Evolutionary conservation across 1,140 invertebrate species (phyloP), one percentile per base, ranked within the genome.

Genomic region (Papilio xuthus): DNA sequence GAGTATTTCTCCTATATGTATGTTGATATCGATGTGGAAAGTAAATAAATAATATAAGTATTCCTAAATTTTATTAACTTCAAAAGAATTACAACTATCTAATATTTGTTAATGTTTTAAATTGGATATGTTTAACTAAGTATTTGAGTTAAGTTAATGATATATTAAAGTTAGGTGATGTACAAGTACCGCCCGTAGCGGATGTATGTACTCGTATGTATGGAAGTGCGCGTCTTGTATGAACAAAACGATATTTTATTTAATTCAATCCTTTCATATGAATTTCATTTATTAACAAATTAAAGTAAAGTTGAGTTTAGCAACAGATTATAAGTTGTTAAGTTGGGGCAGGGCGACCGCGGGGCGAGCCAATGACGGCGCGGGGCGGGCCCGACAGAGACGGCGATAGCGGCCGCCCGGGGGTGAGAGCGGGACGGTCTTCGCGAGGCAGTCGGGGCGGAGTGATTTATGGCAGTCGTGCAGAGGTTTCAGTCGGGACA

Each of bases 371-470:
- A 74, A 78, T 50, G 77, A 56, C 70, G 18, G 50, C 50, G 6
- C 50, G 50, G 50, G 86, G 86, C 83, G 86, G 80, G 69, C 80
- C 69, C 26, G 78, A 79, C 7, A 4, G 82, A 78, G 82, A 86
- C 32, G 32, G 67, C 15, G 26, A 28, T 69, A 81, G 28, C 41
- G 9, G 8, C 10, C 8, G 1, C 8, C 4, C 8, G 2, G 20
- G 41, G 4, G 78, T 9, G 79, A 18, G 78, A 80, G 32, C 73
- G 82, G 70, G 84, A 84, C 37, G 23, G 63, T 28, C 2, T 37
- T 8, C 12, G 53, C 50, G 63, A 81, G 84, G 82, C 79, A 71
- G 56, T 78, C 67, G 79, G 82, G 56, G n/a, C 60, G 42, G 23
- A 50, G 47, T 50, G 44, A 74, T 50, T 74, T 74, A 74, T 74